Evolutionary conservation across 2,888 invertebrate species (phyloP).

Genomic region (Phortica magna): DNA sequence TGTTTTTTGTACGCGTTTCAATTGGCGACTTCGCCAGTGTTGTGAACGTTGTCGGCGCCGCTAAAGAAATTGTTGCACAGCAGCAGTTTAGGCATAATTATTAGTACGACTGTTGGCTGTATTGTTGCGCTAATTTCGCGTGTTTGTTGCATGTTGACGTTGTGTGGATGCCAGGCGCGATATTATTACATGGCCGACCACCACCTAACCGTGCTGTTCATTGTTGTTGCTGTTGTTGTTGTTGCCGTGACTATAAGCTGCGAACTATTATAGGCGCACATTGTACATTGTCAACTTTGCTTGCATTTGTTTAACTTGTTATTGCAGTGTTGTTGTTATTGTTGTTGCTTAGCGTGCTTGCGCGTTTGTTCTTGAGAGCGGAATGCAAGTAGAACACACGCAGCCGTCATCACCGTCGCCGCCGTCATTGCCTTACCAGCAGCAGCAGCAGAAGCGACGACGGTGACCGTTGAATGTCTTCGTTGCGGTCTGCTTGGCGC

Average conservation of each 20-base stretch:
- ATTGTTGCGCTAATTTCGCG: conserved; percentile 56
- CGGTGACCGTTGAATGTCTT: conserved; percentile 48
- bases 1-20: not conserved
- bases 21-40: not conserved
- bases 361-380: conserved; percentile 61
- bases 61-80: conserved; percentile 25
- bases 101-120: conserved; percentile 39
- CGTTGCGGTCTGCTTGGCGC: conserved; percentile 72
- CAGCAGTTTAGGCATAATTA: conserved; percentile 61
- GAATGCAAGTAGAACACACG: conserved; percentile 69
- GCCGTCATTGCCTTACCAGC: conserved; percentile 39
- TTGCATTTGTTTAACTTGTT: conserved; percentile 15
- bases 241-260: conserved; percentile 34
- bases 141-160: conserved; percentile 56
- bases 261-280: not conserved
- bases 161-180: conserved; percentile 44
- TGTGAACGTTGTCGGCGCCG: not conserved
- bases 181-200: not conserved
- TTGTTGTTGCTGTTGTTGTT: conserved; percentile 13
- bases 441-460: conserved; percentile 41
- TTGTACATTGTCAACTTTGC: conserved; percentile 30
- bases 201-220: not conserved
- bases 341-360: conserved; percentile 43
- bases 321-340: not conserved
- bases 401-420: conserved; percentile 49